These are phyloP conservation scores for Siphamia tubifer DNA, from an alignment of 2,113 vertebrate species.

Conservation along the genomic window DNA sequence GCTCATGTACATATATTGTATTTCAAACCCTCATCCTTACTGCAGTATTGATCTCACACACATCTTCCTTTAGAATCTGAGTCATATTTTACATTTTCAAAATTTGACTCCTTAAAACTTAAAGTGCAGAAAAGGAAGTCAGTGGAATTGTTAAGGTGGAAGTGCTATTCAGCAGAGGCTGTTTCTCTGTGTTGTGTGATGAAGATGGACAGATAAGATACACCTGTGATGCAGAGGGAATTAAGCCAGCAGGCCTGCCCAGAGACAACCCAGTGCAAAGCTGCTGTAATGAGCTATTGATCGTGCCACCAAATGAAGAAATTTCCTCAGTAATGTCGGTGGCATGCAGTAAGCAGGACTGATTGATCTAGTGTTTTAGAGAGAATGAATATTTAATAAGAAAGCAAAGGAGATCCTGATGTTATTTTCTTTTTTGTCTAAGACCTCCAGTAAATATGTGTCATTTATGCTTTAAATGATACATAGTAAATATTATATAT, in stretches of 20 bases:
- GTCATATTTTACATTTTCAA: slow-evolving; percentile 11
- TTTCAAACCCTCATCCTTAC: not conserved
- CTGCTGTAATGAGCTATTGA: slow-evolving; percentile 80
- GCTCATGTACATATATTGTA: not conserved
- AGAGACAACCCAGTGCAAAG: slow-evolving; percentile 54
- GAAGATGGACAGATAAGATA: slow-evolving; percentile 63
- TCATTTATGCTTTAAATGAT: not conserved
- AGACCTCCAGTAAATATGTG: not conserved
- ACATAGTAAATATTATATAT: no score
- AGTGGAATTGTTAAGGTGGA: not conserved
- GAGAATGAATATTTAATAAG: slow-evolving; percentile 69
- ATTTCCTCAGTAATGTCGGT: slow-evolving; percentile 66
- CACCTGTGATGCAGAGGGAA: slow-evolving; percentile 42
- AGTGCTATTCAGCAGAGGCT: slow-evolving; percentile 26
- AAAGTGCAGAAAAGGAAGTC: slow-evolving; percentile 34
- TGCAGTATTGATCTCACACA: slow-evolving; percentile 29
- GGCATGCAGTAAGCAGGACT: slow-evolving; percentile 52
- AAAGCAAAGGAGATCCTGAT: not conserved
- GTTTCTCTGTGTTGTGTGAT: slow-evolving; percentile 34
- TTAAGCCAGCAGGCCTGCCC: slow-evolving; percentile 37
- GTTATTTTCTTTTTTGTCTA: not conserved
- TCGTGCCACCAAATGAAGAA: slow-evolving; percentile 77
- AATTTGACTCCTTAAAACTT: not conserved
- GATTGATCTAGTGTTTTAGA: slow-evolving; percentile 59
- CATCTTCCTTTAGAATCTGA: slow-evolving; percentile 12